Evolutionary conservation across 1,140 invertebrate species (phyloP), one percentile per base, ranked within the genome.

Genomic region (Caenorhabditis tropicalis): DNA sequence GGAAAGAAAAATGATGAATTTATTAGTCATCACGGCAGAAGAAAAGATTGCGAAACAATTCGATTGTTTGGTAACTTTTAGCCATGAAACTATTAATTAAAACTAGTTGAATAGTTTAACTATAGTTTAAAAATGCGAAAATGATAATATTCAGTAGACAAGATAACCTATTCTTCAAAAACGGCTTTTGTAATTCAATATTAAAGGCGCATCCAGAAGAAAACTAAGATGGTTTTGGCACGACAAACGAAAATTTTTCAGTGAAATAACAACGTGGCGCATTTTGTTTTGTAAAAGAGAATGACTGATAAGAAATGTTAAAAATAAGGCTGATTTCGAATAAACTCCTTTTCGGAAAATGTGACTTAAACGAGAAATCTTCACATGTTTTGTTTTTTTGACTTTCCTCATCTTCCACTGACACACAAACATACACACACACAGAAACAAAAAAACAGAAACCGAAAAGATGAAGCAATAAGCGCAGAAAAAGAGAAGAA

Each of bases 381-480:
- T 16, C 48, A 56, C 53, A 56, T 56, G 53, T 24, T 56, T 56
- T 24, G 21, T 27, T 56, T 19, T 56, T 56, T 24, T 56, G 19
- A 9, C 29, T 56, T 27, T 27, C 9, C 2, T 56, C 7, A 27
- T 27, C 24, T 27, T n/a, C 10, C 53, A 56, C 21, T 27, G 16
- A 33, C 2, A n/a, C 2, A 7, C 58, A 31, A n/a, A 19, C n/a
- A n/a, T n/a, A n/a, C n/a, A 33, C 2, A n/a, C 2, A 7, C 58
- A 31, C 9, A 19, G 19, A 65, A 12, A 65, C 10, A 21, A 33
- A 36, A 36, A 65, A 65, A 33, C 12, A 33, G 24, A 65, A 36
- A 65, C 58, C 65, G 65, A 74, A 74, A 74, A 43, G 33, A 74
- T 74, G 65, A 74, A 74, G 65, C 65, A 74, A 74, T 74, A 74